Conservation (phyloP, 2,888 invertebrate species). For the Calephelis perditalis region DNA sequence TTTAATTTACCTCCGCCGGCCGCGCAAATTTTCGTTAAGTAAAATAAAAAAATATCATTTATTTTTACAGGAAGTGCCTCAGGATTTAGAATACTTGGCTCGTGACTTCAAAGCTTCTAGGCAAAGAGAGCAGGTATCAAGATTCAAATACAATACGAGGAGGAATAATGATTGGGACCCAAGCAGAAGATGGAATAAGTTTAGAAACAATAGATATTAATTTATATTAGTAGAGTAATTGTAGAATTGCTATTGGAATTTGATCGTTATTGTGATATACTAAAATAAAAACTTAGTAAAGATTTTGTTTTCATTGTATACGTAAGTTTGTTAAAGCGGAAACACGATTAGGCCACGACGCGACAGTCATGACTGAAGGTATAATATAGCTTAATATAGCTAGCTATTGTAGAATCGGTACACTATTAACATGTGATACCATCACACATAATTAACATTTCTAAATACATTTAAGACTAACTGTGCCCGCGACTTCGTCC, state of each 20-base stretch:
- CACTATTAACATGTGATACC: too few relatives aligned
- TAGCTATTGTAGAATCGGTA: too few relatives aligned
- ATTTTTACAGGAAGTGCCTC: conserved; percentile 49
- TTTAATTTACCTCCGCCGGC: too few relatives aligned
- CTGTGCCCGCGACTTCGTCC: too few relatives aligned
- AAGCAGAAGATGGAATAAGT: conserved; percentile 37
- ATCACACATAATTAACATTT: too few relatives aligned
- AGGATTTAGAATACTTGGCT: conserved; percentile 47
- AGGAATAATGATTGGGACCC: conserved; percentile 32
- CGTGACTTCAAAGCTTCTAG: conserved; percentile 35
- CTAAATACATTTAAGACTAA: too few relatives aligned
- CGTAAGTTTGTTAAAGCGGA: background rate
- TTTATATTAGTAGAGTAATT: background rate
- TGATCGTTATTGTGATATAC: conserved; percentile 4
- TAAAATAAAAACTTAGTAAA: background rate
- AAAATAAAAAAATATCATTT: background rate
- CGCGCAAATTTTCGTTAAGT: too few relatives aligned
- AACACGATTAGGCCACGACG: background rate
- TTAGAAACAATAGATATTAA: conserved; percentile 24
- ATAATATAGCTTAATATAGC: too few relatives aligned
- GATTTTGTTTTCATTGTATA: background rate
- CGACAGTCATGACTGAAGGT: too few relatives aligned
- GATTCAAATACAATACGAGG: conserved; percentile 36
- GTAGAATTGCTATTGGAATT: background rate
- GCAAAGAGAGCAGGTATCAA: conserved; percentile 41